Evolutionary conservation across 1,140 invertebrate genomes (phyloP).

Genomic region (Dufourea novaeangliae): DNA sequence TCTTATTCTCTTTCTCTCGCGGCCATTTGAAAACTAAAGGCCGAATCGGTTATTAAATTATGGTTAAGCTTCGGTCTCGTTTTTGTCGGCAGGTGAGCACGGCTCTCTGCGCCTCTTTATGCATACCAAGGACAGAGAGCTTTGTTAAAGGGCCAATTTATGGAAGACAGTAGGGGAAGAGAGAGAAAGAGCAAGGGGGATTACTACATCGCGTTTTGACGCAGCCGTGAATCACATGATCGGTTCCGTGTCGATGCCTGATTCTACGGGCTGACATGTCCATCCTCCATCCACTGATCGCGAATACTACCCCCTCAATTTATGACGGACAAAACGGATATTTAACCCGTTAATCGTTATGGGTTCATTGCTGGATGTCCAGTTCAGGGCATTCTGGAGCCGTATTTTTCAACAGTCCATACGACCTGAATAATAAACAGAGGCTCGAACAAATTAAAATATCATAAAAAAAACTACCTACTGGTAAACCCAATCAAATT

Average conservation of each 20-base stretch:
- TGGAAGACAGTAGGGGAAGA: constrained; percentile 22
- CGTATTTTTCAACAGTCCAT: no score
- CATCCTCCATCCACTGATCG: constrained; percentile 5
- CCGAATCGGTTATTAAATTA: constrained; percentile 77
- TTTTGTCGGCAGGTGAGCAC: constrained; percentile 69
- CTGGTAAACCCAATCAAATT: no score
- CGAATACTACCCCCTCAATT: not conserved
- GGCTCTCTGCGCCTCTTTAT: constrained; percentile 27
- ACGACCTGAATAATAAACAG: no score
- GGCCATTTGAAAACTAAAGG: constrained; percentile 62
- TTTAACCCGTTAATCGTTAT: no score
- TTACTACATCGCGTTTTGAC: constrained; percentile 16
- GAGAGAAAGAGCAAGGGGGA: not conserved
- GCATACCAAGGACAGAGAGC: constrained; percentile 47
- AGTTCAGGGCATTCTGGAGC: no score
- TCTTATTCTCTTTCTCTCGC: constrained; percentile 56
- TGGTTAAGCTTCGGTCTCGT: constrained; percentile 61
- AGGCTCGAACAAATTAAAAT: no score
- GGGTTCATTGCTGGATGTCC: no score
- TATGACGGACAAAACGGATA: not conserved
- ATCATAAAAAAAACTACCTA: no score
- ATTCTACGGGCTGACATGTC: constrained; percentile 40
- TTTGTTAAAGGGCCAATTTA: constrained; percentile 63
- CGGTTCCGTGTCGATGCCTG: constrained; percentile 6
- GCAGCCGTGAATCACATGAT: constrained; percentile 25